Base-by-base conservation (phyloP, 2,113 vertebrate genomes). In the Sinocyclocheilus maitianheensis region DNA sequence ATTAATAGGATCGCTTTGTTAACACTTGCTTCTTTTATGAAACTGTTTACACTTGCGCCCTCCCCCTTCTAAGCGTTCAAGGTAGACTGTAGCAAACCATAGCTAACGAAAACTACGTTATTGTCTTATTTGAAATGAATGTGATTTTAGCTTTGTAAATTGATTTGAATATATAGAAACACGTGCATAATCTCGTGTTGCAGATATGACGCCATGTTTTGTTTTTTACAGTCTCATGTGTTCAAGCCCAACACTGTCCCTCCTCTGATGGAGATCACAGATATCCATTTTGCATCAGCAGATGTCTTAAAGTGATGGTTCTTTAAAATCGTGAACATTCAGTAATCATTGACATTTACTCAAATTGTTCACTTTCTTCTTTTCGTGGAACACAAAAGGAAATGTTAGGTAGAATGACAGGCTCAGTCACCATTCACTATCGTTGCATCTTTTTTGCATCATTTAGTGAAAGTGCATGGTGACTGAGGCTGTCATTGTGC, bases 131-230 rank as follows among this genome's bases (percentile, higher is more conserved):
- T 65, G 0, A 16, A 80, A 16, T 8, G 3, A 77, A 3, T 22
- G 16, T 26, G 40, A 26, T 46, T 76, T 30, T 37, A 20, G 0
- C 2, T 46, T 81, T 63, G 37, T 11, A 46, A 46, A 46, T 46
- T 20, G 34, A 40, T 58, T 60, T 22, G 8, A 60, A 40, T 58
- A 5, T 62, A 14, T 71, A 62, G n/a, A 77, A 51, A 82, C 77
- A 82, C 71, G 72, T 81, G 84, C 72, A 22, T 75, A 30, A 65
- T 74, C 58, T 75, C 77, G 79, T 67, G 65, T 20, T 71, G 86
- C 81, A 62, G 30, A 62, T 77, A 67, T 62, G 58, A 83, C 48
- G 85, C 72, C 82, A 87, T 80, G 76, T 88, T 85, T 40, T 79
- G 3, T 4, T 37, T 20, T 71, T 30, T 3, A 84, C 58, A 48